Evolutionary conservation across 2,113 vertebrate species (phyloP).

Genomic region (Laticauda colubrina): DNA sequence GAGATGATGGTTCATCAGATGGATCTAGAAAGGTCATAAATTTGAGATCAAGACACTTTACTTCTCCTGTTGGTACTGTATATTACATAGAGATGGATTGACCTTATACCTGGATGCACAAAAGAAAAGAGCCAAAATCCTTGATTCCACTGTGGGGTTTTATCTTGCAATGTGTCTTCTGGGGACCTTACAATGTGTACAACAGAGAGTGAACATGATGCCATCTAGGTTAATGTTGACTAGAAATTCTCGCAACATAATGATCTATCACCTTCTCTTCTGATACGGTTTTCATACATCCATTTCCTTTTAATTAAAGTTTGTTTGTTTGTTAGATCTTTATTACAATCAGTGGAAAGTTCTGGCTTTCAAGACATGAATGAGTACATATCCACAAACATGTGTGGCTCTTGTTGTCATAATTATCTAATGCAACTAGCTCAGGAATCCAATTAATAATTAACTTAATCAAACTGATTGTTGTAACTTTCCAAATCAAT

Average conservation of each 20-base stretch:
- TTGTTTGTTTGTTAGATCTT: constrained; percentile 70
- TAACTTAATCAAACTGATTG: constrained; percentile 94
- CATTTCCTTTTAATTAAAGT: constrained; percentile 27
- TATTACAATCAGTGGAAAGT: constrained; percentile 76
- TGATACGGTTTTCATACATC: constrained; percentile 19
- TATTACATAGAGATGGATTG: not conserved
- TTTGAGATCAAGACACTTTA: not conserved
- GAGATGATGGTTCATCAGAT: not conserved
- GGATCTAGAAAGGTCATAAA: not conserved
- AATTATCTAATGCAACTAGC: constrained; percentile 90
- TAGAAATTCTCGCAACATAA: not conserved
- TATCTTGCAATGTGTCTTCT: not conserved
- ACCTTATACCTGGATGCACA: not conserved
- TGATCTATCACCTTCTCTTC: constrained; percentile 44
- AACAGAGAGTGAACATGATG: constrained; percentile 16
- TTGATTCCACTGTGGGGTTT: not conserved
- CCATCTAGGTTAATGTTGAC: fast-evolving
- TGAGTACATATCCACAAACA: constrained; percentile 25
- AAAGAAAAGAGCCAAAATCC: not conserved
- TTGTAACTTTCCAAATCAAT: constrained; percentile 86
- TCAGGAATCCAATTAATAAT: constrained; percentile 95
- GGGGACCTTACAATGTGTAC: not conserved
- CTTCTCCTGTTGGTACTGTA: not conserved
- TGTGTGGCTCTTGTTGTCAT: constrained; percentile 68
- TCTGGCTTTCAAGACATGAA: constrained; percentile 80